Evolutionary conservation across 2,888 invertebrate species (phyloP).

Genomic region (Stegana nigrithorax): DNA sequence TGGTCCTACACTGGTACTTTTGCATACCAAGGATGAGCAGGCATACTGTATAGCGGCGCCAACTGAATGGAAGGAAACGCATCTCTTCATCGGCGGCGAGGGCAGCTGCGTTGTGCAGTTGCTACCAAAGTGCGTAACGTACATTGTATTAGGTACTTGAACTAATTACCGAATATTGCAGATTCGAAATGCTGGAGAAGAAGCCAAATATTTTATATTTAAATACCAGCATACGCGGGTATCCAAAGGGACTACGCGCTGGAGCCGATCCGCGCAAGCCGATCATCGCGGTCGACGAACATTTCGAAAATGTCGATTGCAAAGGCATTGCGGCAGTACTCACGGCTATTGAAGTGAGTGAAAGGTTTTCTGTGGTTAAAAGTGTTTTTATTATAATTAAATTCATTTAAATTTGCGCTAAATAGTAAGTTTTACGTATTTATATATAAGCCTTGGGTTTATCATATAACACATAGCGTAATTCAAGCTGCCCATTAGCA

Average conservation of each 20-base stretch:
- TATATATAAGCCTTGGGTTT: slow-evolving; percentile 8
- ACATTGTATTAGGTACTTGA: background rate
- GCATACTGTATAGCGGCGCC: slow-evolving; percentile 83
- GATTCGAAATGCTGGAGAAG: slow-evolving; percentile 73
- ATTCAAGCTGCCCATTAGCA: too few relatives aligned
- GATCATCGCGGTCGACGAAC: slow-evolving; percentile 78
- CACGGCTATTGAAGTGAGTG: slow-evolving; percentile 73
- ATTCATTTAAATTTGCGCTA: slow-evolving; percentile 2
- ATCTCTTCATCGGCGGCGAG: slow-evolving; percentile 86
- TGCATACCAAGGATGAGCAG: slow-evolving; percentile 73
- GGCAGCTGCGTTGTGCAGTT: slow-evolving; percentile 83
- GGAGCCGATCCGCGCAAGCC: slow-evolving; percentile 85
- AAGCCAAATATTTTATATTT: slow-evolving; percentile 85
- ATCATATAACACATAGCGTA: slow-evolving; percentile 1
- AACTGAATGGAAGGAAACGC: slow-evolving; percentile 87
- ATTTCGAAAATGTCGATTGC: slow-evolving; percentile 79
- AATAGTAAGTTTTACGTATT: slow-evolving; percentile 17
- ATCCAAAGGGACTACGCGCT: slow-evolving; percentile 85
- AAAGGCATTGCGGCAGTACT: slow-evolving; percentile 76
- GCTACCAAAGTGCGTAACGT: slow-evolving; percentile 74
- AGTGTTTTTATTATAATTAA: background rate
- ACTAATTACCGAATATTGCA: slow-evolving; percentile 44
- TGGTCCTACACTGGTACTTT: slow-evolving; percentile 75
- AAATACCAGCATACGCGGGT: slow-evolving; percentile 85
- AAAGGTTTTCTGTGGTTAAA: too few relatives aligned